These are phyloP conservation scores for Drosophila triauraria DNA, from an alignment of 1,140 invertebrate species.

Conservation along the genomic window DNA sequence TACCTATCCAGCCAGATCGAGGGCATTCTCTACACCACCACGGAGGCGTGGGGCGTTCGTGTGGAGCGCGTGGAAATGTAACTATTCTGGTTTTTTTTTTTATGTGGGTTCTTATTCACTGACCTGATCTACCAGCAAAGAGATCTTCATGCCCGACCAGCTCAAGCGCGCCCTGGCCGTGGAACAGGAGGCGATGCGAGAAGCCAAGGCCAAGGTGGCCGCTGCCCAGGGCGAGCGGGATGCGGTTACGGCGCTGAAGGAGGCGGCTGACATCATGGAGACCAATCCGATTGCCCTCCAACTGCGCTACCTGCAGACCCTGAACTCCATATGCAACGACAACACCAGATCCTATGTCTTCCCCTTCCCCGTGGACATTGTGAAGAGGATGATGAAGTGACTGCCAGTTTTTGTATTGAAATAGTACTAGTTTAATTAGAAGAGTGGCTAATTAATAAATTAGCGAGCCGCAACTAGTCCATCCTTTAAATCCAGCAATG, in stretches of 20 bases:
- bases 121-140: constrained; percentile 88
- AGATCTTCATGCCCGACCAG: constrained; percentile 93
- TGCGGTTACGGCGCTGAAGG: constrained; percentile 93
- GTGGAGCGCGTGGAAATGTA: constrained; percentile 98
- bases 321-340: constrained; percentile 91
- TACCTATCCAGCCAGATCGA: constrained; percentile 88
- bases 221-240: constrained; percentile 94
- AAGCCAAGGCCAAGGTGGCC: constrained; percentile 91
- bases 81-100: constrained; percentile 73
- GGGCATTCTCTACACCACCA: constrained; percentile 88
- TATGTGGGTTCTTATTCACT: not conserved
- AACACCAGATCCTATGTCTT: constrained; percentile 62
- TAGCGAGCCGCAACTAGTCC: constrained; percentile 1
- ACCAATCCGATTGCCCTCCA: constrained; percentile 92
- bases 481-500: constrained; percentile 14
- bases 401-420: not conserved
- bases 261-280: constrained; percentile 95
- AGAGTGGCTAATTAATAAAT: not conserved
- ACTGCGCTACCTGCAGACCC: constrained; percentile 87
- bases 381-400: constrained; percentile 53
- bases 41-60: constrained; percentile 98
- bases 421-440: not conserved
- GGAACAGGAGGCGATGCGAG: constrained; percentile 92
- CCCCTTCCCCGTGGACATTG: constrained; percentile 62
- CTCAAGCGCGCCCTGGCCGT: constrained; percentile 94